Evolutionary conservation across 2,113 vertebrate species (phyloP).

Genomic region (Brachypteracias leptosomus): DNA sequence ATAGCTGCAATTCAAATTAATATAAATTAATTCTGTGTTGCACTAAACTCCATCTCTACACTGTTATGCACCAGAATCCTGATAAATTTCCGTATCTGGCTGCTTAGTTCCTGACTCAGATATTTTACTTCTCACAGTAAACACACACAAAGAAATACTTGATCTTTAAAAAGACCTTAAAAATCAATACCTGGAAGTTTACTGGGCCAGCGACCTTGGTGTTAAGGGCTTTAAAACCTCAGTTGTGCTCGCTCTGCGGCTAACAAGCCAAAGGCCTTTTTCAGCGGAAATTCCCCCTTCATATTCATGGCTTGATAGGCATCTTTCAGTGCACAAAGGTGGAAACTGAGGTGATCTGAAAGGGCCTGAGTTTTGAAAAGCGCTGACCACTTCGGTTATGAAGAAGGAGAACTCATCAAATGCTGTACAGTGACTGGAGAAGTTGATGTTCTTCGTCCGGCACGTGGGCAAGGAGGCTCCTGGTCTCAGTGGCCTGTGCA

Average conservation of each 20-base stretch:
- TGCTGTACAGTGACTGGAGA: background rate
- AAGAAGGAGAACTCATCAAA: background rate
- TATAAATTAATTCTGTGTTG: background rate
- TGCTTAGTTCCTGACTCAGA: background rate
- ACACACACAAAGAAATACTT: background rate
- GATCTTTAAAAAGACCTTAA: background rate
- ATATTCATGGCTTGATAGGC: too few species aligned
- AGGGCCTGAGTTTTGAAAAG: background rate
- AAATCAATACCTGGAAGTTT: background rate
- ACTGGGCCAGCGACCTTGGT: background rate
- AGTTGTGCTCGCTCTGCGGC: background rate
- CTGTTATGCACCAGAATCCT: background rate
- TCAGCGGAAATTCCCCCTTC: background rate
- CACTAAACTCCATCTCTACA: background rate
- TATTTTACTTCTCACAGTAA: background rate
- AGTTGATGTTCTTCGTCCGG: fast-evolving
- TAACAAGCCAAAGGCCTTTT: background rate
- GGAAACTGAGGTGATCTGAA: background rate
- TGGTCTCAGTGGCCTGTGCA: fast-evolving
- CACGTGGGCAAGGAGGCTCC: fast-evolving
- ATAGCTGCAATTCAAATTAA: background rate
- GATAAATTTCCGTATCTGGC: background rate
- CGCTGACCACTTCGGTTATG: fast-evolving
- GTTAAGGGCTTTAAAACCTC: background rate
- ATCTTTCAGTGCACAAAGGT: background rate